Conservation (phyloP, 2,888 invertebrate species). For the Camptogramma bilineatum region DNA sequence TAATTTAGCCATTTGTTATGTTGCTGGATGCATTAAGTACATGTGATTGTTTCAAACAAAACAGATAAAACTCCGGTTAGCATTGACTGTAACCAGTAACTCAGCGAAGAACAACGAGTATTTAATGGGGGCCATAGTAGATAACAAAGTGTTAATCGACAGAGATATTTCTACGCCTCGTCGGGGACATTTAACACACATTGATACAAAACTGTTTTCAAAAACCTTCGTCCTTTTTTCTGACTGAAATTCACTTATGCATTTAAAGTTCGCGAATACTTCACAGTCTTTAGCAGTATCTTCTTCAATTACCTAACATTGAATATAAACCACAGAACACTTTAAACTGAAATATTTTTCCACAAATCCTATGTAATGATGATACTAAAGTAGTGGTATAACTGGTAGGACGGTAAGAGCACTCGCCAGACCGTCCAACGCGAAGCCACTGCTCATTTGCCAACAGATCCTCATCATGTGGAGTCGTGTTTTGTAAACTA, state of each 20-base stretch:
- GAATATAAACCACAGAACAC: background rate
- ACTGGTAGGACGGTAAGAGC: constrained; percentile 30
- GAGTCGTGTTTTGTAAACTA: constrained; percentile 67
- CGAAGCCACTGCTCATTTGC: constrained; percentile 49
- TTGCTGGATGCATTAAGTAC: too few species aligned
- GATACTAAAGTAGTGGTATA: background rate
- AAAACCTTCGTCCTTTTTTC: background rate
- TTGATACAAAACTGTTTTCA: background rate
- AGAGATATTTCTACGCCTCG: background rate
- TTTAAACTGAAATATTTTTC: background rate
- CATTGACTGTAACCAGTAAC: too few species aligned
- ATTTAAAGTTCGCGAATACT: background rate
- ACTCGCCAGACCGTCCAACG: constrained; percentile 46
- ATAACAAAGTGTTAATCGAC: background rate
- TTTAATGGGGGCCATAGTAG: too few species aligned
- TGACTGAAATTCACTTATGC: too few species aligned
- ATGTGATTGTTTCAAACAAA: too few species aligned
- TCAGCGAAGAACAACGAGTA: too few species aligned
- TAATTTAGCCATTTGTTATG: too few species aligned
- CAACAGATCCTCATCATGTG: constrained; percentile 44
- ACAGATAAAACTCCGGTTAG: too few species aligned
- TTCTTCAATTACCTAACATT: background rate
- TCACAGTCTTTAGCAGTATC: background rate
- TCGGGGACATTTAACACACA: background rate
- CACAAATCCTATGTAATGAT: background rate